Evolutionary conservation across 2,888 invertebrate genomes (phyloP).

Genomic region (Zaprionus bogoriensis): DNA sequence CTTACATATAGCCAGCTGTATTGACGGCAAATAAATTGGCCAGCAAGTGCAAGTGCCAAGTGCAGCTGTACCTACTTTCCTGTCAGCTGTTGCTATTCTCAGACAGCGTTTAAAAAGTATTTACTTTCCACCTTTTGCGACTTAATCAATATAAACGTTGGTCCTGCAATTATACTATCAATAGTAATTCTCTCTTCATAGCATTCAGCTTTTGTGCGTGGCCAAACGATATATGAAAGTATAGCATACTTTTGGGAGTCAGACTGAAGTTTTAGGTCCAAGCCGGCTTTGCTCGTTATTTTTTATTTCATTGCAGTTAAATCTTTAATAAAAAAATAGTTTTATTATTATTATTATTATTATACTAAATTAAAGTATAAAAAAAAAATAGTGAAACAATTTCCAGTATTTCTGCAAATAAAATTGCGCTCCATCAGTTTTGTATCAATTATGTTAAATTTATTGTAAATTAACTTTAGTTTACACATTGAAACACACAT

Average conservation of each 20-base stretch:
- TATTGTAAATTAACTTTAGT: conserved; percentile 62
- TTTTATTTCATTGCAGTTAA: too few relatives aligned
- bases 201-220: conserved; percentile 7
- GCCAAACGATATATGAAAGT: neutral
- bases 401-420: neutral
- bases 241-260: conserved; percentile 17
- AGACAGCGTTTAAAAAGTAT: neutral
- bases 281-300: too few relatives aligned
- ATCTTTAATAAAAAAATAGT: too few relatives aligned
- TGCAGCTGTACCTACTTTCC: neutral
- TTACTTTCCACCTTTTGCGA: too few relatives aligned
- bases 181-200: conserved; percentile 6
- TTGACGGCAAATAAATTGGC: neutral
- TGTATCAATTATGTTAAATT: conserved; percentile 50
- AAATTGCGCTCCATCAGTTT: neutral
- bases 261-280: too few relatives aligned
- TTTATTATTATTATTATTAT: too few relatives aligned
- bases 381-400: neutral
- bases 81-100: conserved; percentile 25
- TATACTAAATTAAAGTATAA: neutral
- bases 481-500: conserved; percentile 63
- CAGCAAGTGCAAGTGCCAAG: neutral
- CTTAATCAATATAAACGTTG: neutral
- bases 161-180: neutral
- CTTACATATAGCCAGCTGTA: neutral